Evolutionary conservation across 30 jellyfish, hydroid and myxozoan genomes (phyloP).

Genomic region (Nemopilema nomurai): DNA sequence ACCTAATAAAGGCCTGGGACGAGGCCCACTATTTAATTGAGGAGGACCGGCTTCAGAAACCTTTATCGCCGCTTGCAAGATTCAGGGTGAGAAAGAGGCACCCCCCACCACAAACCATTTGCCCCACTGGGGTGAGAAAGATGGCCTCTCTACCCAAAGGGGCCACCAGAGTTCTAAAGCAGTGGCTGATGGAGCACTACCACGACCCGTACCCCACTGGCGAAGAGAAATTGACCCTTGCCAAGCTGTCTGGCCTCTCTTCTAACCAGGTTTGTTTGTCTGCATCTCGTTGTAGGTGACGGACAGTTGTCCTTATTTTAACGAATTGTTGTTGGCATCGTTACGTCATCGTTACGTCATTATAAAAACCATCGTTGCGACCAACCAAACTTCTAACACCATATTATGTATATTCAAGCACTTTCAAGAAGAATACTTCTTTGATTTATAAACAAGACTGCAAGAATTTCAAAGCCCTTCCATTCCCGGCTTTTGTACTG

Average conservation of each 20-base stretch:
- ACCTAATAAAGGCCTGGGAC: slow-evolving; percentile 78
- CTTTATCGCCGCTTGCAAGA: slow-evolving; percentile 78
- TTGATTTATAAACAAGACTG: too few relatives aligned
- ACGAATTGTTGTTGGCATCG: too few relatives aligned
- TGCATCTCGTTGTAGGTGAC: neutral
- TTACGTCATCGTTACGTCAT: too few relatives aligned
- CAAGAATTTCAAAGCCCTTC: too few relatives aligned
- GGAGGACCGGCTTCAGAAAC: slow-evolving; percentile 64
- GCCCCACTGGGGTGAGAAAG: slow-evolving; percentile 85
- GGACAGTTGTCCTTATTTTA: neutral
- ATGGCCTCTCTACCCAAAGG: slow-evolving; percentile 78
- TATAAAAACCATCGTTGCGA: too few relatives aligned
- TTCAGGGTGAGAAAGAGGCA: slow-evolving; percentile 81
- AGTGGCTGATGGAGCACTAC: slow-evolving; percentile 73
- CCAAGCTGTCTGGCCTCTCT: slow-evolving; percentile 74
- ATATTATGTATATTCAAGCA: too few relatives aligned
- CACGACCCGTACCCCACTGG: slow-evolving; percentile 87
- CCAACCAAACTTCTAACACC: too few relatives aligned
- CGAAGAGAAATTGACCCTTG: slow-evolving; percentile 64
- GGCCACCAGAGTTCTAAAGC: slow-evolving; percentile 68
- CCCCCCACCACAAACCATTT: slow-evolving; percentile 86
- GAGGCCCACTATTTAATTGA: slow-evolving; percentile 73
- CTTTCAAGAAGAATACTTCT: too few relatives aligned
- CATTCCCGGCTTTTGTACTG: too few relatives aligned
- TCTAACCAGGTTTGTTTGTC: slow-evolving; percentile 65